Conservation (phyloP, 2,797 vertebrate genomes). For the Malurus leucopterus region DNA sequence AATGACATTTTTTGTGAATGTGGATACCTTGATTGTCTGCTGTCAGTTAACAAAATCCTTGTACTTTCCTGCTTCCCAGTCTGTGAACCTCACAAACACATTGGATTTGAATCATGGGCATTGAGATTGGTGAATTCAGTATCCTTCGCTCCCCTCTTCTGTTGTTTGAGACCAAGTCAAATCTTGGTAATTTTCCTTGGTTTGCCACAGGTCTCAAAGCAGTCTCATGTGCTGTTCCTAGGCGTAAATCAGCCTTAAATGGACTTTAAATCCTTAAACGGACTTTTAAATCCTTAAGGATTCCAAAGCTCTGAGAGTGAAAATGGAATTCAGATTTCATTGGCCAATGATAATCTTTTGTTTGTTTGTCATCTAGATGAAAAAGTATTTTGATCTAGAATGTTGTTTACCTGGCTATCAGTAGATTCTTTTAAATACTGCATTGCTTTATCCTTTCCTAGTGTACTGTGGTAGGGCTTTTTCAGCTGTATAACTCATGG, state of each 20-base stretch:
- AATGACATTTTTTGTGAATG: neutral
- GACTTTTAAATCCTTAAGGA: neutral
- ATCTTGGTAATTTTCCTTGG: neutral
- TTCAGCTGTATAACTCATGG: slow-evolving; percentile 53
- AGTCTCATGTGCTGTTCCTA: neutral
- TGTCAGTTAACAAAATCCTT: neutral
- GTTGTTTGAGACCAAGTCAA: neutral
- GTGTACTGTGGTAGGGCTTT: slow-evolving; percentile 35
- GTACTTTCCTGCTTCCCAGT: neutral
- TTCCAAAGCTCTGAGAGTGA: neutral
- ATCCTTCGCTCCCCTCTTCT: neutral
- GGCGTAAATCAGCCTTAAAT: neutral
- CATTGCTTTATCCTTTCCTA: neutral
- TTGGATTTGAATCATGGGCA: fast-evolving
- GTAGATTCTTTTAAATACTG: neutral
- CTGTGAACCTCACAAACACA: neutral
- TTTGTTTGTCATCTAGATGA: neutral
- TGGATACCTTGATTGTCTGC: neutral
- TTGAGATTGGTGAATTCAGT: neutral
- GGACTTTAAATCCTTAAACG: neutral
- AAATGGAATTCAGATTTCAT: neutral
- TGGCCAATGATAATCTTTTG: neutral
- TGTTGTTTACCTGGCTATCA: neutral
- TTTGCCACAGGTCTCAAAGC: neutral
- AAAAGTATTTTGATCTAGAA: neutral